These are phyloP conservation scores for Theodoxus fluviatilis DNA, from an alignment of 2,888 invertebrate species.

Conservation along the genomic window DNA sequence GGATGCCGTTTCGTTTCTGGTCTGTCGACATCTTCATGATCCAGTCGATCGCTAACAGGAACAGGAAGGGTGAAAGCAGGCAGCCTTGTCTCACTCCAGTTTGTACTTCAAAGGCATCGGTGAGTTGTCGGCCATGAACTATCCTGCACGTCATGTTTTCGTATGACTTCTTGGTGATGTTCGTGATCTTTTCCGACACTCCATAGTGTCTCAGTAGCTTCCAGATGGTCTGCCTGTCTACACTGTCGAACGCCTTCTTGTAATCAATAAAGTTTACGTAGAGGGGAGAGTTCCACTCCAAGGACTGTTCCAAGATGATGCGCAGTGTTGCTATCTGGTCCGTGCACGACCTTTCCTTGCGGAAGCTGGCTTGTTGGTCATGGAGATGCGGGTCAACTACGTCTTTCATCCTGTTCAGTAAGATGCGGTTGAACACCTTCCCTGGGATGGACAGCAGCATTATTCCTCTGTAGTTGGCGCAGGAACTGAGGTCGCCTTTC, in stretches of 20 bases:
- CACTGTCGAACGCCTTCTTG: slow-evolving; percentile 18
- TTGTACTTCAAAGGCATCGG: background rate
- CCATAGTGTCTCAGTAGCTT: slow-evolving; percentile 14
- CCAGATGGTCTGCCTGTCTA: slow-evolving; percentile 18
- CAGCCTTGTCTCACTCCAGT: background rate
- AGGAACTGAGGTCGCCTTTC: no score
- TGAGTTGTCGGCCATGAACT: background rate
- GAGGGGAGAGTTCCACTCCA: slow-evolving; percentile 3
- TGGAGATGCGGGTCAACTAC: background rate
- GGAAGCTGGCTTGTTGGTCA: background rate
- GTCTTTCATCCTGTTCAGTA: background rate
- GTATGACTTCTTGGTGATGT: slow-evolving; percentile 2
- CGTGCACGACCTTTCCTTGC: slow-evolving; percentile 5
- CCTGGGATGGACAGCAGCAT: background rate
- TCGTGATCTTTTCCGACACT: background rate
- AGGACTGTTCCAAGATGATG: slow-evolving; percentile 13
- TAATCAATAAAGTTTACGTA: slow-evolving; percentile 17
- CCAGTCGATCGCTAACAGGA: slow-evolving; percentile 15
- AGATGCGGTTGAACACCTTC: background rate
- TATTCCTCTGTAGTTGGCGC: background rate
- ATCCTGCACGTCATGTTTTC: background rate
- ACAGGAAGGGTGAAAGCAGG: background rate
- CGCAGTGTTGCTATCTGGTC: slow-evolving; percentile 8
- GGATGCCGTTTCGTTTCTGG: slow-evolving; percentile 10
- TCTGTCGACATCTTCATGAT: background rate